Evolutionary conservation across 2,113 vertebrate species (phyloP).

Genomic region (Nycticorax nycticorax): DNA sequence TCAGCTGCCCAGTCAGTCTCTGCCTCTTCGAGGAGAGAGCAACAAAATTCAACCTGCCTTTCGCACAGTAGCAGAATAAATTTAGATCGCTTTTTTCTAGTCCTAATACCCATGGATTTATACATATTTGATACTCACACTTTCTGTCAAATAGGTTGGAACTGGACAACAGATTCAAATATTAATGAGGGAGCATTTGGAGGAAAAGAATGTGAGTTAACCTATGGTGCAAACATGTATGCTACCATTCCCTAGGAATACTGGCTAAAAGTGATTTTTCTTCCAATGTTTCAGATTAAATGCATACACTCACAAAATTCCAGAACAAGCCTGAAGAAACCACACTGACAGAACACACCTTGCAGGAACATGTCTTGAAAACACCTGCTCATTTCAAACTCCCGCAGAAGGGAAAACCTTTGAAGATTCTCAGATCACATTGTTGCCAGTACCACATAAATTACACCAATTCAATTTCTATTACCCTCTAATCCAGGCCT

Average conservation of each 20-base stretch:
- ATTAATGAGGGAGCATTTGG: background rate
- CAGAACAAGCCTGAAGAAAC: background rate
- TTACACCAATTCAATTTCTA: slow-evolving; percentile 67
- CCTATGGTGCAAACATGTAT: background rate
- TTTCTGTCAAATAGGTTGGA: background rate
- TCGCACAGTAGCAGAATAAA: background rate
- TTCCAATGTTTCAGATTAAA: background rate
- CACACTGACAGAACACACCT: background rate
- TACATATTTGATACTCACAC: background rate
- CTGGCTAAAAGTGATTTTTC: background rate
- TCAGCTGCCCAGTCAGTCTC: background rate
- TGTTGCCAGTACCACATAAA: slow-evolving; percentile 51
- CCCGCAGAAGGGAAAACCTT: background rate
- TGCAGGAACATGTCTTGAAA: background rate
- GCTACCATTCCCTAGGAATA: background rate
- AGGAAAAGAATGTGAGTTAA: background rate
- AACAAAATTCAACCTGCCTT: background rate
- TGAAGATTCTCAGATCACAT: slow-evolving; percentile 43
- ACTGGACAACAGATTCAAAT: background rate
- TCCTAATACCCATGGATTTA: background rate
- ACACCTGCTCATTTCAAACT: background rate
- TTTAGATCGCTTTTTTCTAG: background rate
- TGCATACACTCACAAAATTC: background rate
- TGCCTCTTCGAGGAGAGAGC: background rate
- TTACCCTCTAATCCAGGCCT: slow-evolving; percentile 62